Conservation (phyloP, 2,113 vertebrate genomes). For the Gnathochromis pfefferi region DNA sequence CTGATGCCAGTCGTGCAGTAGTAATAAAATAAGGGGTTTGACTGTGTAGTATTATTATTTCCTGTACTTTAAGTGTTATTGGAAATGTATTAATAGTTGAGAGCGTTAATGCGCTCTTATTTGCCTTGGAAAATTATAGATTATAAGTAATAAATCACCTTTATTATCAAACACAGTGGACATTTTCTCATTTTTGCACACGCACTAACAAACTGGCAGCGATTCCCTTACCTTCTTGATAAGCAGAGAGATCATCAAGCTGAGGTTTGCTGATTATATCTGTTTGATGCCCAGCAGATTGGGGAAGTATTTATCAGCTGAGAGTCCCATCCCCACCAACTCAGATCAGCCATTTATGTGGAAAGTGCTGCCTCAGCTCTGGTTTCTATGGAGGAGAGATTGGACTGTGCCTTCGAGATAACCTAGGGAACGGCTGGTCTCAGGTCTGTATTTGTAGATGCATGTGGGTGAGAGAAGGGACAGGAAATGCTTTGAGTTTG, state of each 20-base stretch:
- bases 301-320: background rate
- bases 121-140: background rate
- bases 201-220: background rate
- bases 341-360: background rate
- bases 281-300: background rate
- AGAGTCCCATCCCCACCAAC: background rate
- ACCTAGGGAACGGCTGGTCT: background rate
- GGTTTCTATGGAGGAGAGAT: background rate
- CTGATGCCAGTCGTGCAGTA: background rate
- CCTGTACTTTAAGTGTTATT: background rate
- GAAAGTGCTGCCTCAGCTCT: constrained; percentile 28
- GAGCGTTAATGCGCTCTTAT: background rate
- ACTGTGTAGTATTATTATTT: background rate
- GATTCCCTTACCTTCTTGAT: background rate
- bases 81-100: background rate
- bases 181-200: background rate
- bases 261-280: background rate
- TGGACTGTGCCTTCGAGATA: background rate
- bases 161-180: background rate
- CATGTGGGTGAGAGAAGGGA: background rate
- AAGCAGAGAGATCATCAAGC: background rate
- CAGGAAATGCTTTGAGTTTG: background rate
- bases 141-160: background rate
- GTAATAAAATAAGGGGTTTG: background rate
- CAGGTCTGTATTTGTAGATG: background rate